Evolutionary conservation across 1,140 invertebrate species (phyloP).

Genomic region (Coenobita brevimanus): DNA sequence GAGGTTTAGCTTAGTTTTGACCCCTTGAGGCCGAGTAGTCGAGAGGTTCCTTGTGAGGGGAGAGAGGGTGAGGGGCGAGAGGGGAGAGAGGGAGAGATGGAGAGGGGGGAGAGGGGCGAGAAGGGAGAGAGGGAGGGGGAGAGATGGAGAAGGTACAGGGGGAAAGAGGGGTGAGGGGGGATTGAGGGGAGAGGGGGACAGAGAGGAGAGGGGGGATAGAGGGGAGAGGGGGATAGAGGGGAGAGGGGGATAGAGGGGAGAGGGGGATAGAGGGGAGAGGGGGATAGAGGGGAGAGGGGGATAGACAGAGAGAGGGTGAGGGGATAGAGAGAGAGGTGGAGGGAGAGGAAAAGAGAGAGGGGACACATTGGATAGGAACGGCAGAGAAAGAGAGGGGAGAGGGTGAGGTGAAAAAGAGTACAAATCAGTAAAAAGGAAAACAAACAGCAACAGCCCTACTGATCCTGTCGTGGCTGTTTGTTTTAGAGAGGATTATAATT

Average conservation of each 20-base stretch:
- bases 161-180: not conserved
- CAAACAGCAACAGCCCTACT: too few relatives aligned
- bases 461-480: too few relatives aligned
- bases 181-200: not conserved
- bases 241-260: not conserved
- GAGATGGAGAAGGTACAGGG: not conserved
- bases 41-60: constrained; percentile 8
- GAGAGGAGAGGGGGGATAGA: too few relatives aligned
- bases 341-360: not conserved
- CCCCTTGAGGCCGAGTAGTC: not conserved
- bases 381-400: too few relatives aligned
- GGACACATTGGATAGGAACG: too few relatives aligned
- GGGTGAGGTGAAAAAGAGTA: too few relatives aligned
- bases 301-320: not conserved
- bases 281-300: not conserved
- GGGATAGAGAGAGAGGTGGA: not conserved
- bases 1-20: not conserved
- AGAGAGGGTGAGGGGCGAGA: not conserved
- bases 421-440: too few relatives aligned
- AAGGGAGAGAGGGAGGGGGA: not conserved
- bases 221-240: not conserved
- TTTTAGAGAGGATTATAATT: too few relatives aligned
- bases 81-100: not conserved
- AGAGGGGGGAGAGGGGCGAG: not conserved
- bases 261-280: not conserved